Evolutionary conservation across 1,140 invertebrate species (phyloP).

Genomic region (Ceratitis capitata): DNA sequence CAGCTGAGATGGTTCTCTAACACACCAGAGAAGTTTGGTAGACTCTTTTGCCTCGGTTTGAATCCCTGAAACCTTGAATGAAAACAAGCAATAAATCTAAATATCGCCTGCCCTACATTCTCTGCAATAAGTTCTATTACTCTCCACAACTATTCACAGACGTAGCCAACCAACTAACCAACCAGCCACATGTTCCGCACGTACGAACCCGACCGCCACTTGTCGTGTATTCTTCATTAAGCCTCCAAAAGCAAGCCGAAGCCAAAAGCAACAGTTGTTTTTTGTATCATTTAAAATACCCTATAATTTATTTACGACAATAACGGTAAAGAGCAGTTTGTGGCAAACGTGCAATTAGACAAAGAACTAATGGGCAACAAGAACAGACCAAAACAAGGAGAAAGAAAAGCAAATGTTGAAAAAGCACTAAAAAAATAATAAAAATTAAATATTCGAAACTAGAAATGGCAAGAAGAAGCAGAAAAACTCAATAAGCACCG

Average conservation of each 20-base stretch:
- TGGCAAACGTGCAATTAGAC: slow-evolving; percentile 14
- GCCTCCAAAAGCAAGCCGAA: too few species aligned
- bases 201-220: not conserved
- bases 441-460: not conserved
- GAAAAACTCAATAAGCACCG: not conserved
- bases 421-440: not conserved
- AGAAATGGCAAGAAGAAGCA: not conserved
- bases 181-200: not conserved
- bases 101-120: too few species aligned
- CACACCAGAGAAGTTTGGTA: too few species aligned
- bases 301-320: slow-evolving; percentile 35
- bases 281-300: slow-evolving; percentile 24
- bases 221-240: slow-evolving; percentile 7
- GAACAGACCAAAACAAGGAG: not conserved
- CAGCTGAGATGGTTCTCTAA: too few species aligned
- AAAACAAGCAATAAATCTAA: too few species aligned
- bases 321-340: slow-evolving; percentile 31
- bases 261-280: slow-evolving; percentile 2
- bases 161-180: too few species aligned
- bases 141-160: too few species aligned
- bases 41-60: too few species aligned
- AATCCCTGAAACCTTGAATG: too few species aligned
- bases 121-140: not conserved
- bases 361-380: slow-evolving; percentile 20
- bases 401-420: not conserved